Conservation (phyloP, 2,888 invertebrate species). For the Aleiodes alternator region DNA sequence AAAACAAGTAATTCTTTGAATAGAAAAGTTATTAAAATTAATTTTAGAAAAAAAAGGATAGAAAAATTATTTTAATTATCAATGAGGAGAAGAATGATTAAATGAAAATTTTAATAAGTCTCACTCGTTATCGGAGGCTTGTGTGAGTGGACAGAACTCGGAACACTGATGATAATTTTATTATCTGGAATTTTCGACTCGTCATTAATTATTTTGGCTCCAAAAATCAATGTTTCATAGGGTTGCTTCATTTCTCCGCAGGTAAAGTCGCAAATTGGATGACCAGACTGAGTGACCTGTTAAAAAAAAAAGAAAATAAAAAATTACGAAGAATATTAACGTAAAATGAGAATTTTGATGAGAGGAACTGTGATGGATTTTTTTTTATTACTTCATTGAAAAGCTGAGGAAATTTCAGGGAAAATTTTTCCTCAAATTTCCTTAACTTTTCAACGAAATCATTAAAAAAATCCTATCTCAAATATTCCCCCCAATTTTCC, state of each 20-base stretch:
- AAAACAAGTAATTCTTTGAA: neutral
- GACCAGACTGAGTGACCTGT: conserved; percentile 82
- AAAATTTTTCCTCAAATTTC: no score
- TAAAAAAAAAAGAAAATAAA: conserved; percentile 47
- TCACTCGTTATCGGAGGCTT: conserved; percentile 91
- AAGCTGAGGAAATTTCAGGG: no score
- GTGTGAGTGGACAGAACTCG: conserved; percentile 95
- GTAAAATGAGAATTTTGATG: no score
- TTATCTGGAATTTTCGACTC: conserved; percentile 74
- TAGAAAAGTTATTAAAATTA: no score
- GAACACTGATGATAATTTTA: conserved; percentile 86
- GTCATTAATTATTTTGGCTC: conserved; percentile 72
- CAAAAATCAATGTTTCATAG: conserved; percentile 88
- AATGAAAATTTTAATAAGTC: conserved; percentile 12
- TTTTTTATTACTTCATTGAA: no score
- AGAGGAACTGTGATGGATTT: no score
- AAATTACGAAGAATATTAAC: neutral
- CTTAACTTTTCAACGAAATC: no score
- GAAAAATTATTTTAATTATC: no score
- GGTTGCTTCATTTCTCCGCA: conserved; percentile 87
- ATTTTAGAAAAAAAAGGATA: no score
- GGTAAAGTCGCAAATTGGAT: conserved; percentile 83
- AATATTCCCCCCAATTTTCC: no score
- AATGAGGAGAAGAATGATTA: no score
- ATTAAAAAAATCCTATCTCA: no score